Evolutionary conservation across 2,888 invertebrate species (phyloP).

Genomic region (Diloba caeruleocephala): DNA sequence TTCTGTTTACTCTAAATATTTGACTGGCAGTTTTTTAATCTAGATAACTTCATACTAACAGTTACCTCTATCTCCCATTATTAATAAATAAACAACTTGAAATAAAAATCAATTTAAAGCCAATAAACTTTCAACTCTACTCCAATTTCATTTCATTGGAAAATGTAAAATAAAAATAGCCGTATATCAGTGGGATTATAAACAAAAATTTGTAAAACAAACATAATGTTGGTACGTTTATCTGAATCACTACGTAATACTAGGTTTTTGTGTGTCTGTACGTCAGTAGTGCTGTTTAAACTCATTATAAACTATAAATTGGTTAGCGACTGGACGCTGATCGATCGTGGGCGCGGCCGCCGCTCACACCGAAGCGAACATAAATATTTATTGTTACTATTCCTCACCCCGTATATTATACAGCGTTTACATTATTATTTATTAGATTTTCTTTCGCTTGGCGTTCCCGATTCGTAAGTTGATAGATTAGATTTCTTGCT

Average conservation of each 20-base stretch:
- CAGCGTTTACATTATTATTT: constrained; percentile 50
- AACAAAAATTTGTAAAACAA: constrained; percentile 17
- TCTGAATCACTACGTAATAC: constrained; percentile 11
- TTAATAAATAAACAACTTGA: constrained; percentile 2
- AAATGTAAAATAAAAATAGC: constrained; percentile 6
- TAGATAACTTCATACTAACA: constrained; percentile 1
- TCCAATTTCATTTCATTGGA: constrained; percentile 15
- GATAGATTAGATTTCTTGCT: constrained; percentile 35
- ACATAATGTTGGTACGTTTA: constrained; percentile 2
- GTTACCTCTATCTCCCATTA: neutral
- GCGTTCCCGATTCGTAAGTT: constrained; percentile 31
- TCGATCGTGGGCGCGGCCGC: constrained; percentile 43
- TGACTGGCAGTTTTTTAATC: neutral
- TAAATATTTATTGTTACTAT: constrained; percentile 42
- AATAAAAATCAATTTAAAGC: constrained; percentile 10
- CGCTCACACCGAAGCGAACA: constrained; percentile 41
- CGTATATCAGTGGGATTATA: constrained; percentile 16
- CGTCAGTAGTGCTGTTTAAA: constrained; percentile 48
- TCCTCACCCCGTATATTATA: constrained; percentile 42
- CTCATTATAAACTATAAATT: constrained; percentile 61
- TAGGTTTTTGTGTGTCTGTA: neutral
- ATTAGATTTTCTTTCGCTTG: constrained; percentile 32
- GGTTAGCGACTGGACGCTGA: constrained; percentile 53
- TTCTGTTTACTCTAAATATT: constrained; percentile 1
- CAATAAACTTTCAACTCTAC: constrained; percentile 2